Evolutionary conservation across 2,113 vertebrate species (phyloP).

Genomic region (Alligator mississippiensis): DNA sequence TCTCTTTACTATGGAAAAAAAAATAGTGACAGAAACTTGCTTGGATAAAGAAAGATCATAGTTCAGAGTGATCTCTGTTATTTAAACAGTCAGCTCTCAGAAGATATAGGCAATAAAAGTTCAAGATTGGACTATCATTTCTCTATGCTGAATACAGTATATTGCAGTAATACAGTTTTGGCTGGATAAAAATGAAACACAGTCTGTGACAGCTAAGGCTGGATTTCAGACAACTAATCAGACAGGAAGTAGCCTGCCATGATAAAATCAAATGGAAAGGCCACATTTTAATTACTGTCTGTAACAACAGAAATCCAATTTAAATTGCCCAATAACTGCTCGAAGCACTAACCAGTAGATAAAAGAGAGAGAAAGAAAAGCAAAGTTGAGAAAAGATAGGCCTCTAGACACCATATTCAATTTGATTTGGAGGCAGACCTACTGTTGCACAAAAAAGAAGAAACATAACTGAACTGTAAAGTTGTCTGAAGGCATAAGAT

Average conservation of each 20-base stretch:
- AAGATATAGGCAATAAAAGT: background rate
- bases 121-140: background rate
- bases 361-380: too few species aligned
- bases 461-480: background rate
- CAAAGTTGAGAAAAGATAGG: background rate
- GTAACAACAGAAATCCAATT: constrained; percentile 4
- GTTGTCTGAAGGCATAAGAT: background rate
- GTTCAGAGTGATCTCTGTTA: background rate
- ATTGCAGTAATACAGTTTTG: background rate
- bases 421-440: background rate
- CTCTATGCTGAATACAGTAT: background rate
- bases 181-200: background rate
- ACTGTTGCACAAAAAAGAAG: background rate
- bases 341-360: background rate
- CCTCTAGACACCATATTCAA: background rate
- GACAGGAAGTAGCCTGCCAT: background rate
- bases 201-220: background rate
- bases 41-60: background rate
- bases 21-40: background rate
- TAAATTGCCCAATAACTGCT: background rate
- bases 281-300: background rate
- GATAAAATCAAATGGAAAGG: background rate
- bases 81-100: background rate
- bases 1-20: background rate
- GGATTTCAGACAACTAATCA: background rate